These are phyloP conservation scores for Larimichthys polyactis DNA, from an alignment of 2,113 vertebrate species.

Conservation along the genomic window DNA sequence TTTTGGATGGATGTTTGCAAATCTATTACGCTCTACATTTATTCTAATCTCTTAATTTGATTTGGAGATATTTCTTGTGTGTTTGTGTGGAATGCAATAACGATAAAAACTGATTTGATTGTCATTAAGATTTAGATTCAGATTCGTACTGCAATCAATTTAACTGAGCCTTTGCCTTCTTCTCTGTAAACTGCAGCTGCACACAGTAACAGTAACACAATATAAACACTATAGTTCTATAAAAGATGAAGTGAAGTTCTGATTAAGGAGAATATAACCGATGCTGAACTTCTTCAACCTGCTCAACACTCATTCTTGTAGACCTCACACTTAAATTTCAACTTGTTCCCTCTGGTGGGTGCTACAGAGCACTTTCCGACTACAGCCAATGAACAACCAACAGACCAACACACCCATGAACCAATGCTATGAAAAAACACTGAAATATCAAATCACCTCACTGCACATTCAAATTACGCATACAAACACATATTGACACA, in stretches of 20 bases:
- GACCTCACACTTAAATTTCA: background rate
- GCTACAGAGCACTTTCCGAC: slow-evolving; percentile 1
- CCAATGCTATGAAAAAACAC: background rate
- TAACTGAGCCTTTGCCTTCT: background rate
- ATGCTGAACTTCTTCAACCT: background rate
- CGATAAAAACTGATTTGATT: background rate
- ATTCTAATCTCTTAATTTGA: background rate
- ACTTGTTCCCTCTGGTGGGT: slow-evolving; percentile 1
- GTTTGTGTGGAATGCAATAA: background rate
- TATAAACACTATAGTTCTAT: background rate
- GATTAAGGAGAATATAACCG: background rate
- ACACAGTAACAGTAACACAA: background rate
- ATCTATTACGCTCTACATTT: too few relatives aligned
- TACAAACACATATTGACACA: background rate
- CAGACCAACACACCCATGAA: background rate
- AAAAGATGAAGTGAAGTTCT: background rate
- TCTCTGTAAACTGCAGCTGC: background rate
- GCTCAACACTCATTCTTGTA: slow-evolving; percentile 4
- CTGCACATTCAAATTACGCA: background rate
- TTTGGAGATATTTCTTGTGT: background rate
- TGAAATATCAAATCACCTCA: background rate
- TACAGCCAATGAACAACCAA: background rate
- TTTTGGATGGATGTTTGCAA: background rate
- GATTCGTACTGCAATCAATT: background rate
- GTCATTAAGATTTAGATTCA: background rate